These are phyloP conservation scores for Tokudaia muenninki DNA, from an alignment of 2,797 vertebrate species.

Conservation along the genomic window DNA sequence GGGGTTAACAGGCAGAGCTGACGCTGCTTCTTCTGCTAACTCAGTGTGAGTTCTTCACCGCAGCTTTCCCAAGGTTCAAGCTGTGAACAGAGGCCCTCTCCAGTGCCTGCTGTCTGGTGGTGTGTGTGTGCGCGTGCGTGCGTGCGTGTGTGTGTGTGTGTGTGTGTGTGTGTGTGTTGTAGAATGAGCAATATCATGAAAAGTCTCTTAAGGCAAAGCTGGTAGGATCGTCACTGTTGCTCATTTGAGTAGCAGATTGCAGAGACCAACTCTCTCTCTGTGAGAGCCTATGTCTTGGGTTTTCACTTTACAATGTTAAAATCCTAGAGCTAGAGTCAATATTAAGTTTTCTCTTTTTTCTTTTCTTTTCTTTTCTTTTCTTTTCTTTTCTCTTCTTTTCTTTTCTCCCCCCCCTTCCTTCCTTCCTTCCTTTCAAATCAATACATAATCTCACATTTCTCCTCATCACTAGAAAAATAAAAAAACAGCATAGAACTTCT, in stretches of 20 bases:
- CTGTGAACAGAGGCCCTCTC: not conserved
- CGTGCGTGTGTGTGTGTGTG: no score
- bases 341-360: not conserved
- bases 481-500: not conserved
- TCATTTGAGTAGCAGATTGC: not conserved
- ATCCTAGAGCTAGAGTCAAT: slow-evolving; percentile 29
- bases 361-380: no score
- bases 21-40: not conserved
- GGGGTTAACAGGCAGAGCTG: not conserved
- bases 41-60: not conserved
- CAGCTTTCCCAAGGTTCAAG: not conserved
- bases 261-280: not conserved
- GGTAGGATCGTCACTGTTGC: not conserved
- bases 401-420: not conserved
- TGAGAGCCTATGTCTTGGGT: not conserved
- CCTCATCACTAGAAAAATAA: slow-evolving; percentile 47
- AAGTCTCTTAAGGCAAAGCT: not conserved
- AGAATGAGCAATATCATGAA: not conserved
- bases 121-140: not conserved
- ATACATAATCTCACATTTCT: not conserved
- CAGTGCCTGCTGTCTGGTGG: not conserved
- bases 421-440: no score
- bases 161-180: not conserved
- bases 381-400: no score
- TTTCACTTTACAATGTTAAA: slow-evolving; percentile 53